phyloP scores from a whole-genome alignment of 2,113 vertebrate species.

The Poecile atricapillus region DNA sequence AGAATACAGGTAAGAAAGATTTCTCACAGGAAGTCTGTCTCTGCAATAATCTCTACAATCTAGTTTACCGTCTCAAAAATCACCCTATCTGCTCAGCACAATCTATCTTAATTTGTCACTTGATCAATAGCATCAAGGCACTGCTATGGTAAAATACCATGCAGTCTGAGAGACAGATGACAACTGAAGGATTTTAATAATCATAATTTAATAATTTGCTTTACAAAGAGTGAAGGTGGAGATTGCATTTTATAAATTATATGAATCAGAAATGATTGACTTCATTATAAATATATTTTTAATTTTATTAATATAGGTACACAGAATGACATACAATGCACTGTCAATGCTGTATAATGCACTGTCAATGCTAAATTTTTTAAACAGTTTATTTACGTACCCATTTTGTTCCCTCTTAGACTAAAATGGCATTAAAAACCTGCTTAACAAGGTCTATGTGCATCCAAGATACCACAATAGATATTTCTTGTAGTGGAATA shows the following conservation, averaged over 20 bases:
- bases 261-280: background rate
- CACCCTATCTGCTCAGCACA: background rate
- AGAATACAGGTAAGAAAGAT: background rate
- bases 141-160: background rate
- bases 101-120: background rate
- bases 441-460: background rate
- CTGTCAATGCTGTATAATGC: background rate
- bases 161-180: background rate
- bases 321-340: background rate
- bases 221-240: background rate
- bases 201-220: conserved; percentile 16
- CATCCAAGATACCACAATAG: background rate
- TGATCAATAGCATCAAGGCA: background rate
- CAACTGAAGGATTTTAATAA: background rate
- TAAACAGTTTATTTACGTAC: background rate
- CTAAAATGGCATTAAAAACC: background rate
- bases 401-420: background rate
- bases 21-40: background rate
- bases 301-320: background rate
- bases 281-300: background rate
- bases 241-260: background rate
- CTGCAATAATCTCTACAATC: background rate
- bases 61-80: background rate
- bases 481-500: background rate
- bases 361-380: background rate